phyloP scores from a whole-genome alignment of 2,113 vertebrate species.

The Perca schrenkii region DNA sequence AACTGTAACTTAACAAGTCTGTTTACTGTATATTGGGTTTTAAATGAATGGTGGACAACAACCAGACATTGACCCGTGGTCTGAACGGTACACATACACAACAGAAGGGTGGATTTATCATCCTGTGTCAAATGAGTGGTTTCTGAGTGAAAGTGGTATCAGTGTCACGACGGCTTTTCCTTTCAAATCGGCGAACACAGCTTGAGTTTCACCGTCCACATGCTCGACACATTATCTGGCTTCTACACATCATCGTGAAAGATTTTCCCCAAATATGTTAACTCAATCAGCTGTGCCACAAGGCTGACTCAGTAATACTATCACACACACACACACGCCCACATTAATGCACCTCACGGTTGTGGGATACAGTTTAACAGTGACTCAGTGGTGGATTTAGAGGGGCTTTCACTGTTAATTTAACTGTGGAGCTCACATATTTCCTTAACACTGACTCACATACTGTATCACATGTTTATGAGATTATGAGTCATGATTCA shows the following conservation, averaged over 20 bases:
- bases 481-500: constrained; percentile 66
- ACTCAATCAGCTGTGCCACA: constrained; percentile 66
- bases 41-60: background rate
- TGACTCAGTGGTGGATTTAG: constrained; percentile 53
- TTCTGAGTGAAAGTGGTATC: constrained; percentile 39
- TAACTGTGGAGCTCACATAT: constrained; percentile 40
- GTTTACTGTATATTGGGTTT: background rate
- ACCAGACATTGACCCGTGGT: constrained; percentile 6
- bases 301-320: constrained; percentile 68
- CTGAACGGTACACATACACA: background rate
- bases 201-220: constrained; percentile 67
- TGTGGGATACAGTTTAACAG: constrained; percentile 52
- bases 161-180: constrained; percentile 40
- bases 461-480: constrained; percentile 58
- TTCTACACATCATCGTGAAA: constrained; percentile 42
- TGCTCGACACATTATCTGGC: constrained; percentile 69
- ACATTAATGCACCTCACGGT: constrained; percentile 59
- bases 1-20: background rate
- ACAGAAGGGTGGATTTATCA: constrained; percentile 25
- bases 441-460: constrained; percentile 54
- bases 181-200: constrained; percentile 32
- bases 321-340: constrained; percentile 41
- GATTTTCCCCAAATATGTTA: constrained; percentile 65
- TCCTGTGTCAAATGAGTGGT: constrained; percentile 9
- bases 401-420: constrained; percentile 60